Base-by-base conservation (phyloP, 2,113 vertebrate species). In the Antennarius striatus region DNA sequence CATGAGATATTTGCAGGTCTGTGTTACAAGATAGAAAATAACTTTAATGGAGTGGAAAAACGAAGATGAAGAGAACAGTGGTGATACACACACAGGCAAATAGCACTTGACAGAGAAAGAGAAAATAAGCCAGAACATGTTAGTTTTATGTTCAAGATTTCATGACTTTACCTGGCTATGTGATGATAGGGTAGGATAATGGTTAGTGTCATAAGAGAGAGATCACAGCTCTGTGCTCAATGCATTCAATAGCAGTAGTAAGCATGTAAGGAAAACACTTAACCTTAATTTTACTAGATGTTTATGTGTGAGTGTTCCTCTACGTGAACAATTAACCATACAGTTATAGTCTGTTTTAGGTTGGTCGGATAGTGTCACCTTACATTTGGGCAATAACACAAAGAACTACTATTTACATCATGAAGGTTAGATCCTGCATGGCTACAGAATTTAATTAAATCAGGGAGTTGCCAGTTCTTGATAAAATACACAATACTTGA, bases 401-500 rank as follows among this genome's bases (percentile, higher is more conserved):
- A 45, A 63, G 22, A 55, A 65, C 76, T 81, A 79, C 82, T 90
- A 87, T 91, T 92, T 89, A 90, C 81, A 90, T 60, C 73, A 69
- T 79, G 83, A 91, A 92, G 92, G 92, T 91, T 90, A 91, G 75
- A 87, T 88, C 75, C 84, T 73, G 57, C 67, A 60, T 55, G 56
- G 40, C 82, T 36, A 55, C 77, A 43, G 71, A 86, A 90, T 88
- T 87, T 91, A 91, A 92, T 92, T 90, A 91, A 89, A 83, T 83
- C 30, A 32, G 40, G 68, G 80, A 68, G 83, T 88, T 90, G 89
- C 90, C 91, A 91, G 86, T 87, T 90, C 86, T 87, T 81, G 78
- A 91, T 90, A 88, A 91, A 92, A 87, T 76, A 71, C 83, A 78
- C 82, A 86, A 78, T 81, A 88, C 88, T 92, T 90, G 84, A 81